Base-by-base conservation (phyloP, 1,140 invertebrate genomes). In the Drosophila biarmipes region DNA sequence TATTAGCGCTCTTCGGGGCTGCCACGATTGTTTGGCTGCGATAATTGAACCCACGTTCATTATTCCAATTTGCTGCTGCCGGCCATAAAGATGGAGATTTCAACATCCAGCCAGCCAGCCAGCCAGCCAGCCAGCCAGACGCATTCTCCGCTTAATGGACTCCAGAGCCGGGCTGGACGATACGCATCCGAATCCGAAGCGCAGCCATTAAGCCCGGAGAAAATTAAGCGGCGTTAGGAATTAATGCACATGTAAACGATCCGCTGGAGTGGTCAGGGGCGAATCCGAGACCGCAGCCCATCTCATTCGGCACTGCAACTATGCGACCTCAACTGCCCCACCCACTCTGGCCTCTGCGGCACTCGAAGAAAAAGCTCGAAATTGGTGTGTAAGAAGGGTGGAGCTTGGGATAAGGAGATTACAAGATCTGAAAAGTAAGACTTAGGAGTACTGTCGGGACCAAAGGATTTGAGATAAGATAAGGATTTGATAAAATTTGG, bases 41-140 rank as follows among this genome's bases (percentile, higher is more conserved):
- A 87, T 89, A 90, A 89, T 89, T 89, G 80, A 89, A 89, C 85
- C 84, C 84, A 90, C 84, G 84, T 89, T 89, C 80, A 89, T 89
- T 84, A 84, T 77, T 84, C 81, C 79, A 82, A 89, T 89, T 89
- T 89, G 75, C 56, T 74, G 59, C 61, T 81, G 68, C 73, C 49
- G 40, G 53, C 31, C 49, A 66, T 52, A 76, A 71, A 72, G 53
- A 56, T 56, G 63, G 11, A 61, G 73, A 61, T 61, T 42, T 64
- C 45, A 74, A 56, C 62, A 75, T 57, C 57, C 56, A 57, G 37
- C 49, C 67, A 76, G 46, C 35, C 66, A 64, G 19, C 24, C 45
- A 48, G 35, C n/a, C n/a, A n/a, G n/a, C 31, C 45, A 63, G 62
- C 52, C 55, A 57, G 56, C 35, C 71, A 81, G 73, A 77, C 58